Evolutionary conservation across 2,113 vertebrate genomes (phyloP).

Genomic region (Corythoichthys intestinalis): DNA sequence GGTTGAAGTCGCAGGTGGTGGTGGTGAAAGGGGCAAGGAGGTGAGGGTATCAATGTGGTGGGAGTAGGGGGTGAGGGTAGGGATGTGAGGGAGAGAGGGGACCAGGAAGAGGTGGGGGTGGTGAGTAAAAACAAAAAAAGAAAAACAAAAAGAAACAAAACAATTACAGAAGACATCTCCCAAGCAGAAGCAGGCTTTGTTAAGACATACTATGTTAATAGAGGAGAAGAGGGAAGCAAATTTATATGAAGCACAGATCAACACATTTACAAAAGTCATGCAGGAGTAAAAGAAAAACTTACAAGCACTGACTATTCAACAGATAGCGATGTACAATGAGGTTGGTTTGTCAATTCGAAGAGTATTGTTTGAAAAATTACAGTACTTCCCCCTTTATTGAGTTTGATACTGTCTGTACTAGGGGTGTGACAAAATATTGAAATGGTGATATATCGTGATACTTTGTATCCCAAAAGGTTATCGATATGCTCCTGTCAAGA

Average conservation of each 20-base stretch:
- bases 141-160: conserved; percentile 45
- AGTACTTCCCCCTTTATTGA: not conserved
- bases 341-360: not conserved
- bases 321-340: not conserved
- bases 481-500: too few species aligned
- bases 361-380: too few species aligned
- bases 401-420: not conserved
- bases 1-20: conserved; percentile 64
- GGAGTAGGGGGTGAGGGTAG: conserved; percentile 36
- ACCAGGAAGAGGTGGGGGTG: conserved; percentile 30
- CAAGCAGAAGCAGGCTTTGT: conserved; percentile 75
- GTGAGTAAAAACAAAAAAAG: conserved; percentile 46
- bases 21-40: conserved; percentile 41
- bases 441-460: too few species aligned
- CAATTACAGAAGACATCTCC: conserved; percentile 71
- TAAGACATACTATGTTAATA: conserved; percentile 74
- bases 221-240: conserved; percentile 54
- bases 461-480: too few species aligned
- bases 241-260: conserved; percentile 49
- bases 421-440: too few species aligned
- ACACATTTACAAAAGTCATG: conserved; percentile 59
- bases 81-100: conserved; percentile 40
- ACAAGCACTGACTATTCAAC: conserved; percentile 5
- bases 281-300: conserved; percentile 61
- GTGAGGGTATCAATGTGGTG: conserved; percentile 10